phyloP scores from a whole-genome alignment of 2,113 vertebrate species.

The Odontophorus gujanensis region DNA sequence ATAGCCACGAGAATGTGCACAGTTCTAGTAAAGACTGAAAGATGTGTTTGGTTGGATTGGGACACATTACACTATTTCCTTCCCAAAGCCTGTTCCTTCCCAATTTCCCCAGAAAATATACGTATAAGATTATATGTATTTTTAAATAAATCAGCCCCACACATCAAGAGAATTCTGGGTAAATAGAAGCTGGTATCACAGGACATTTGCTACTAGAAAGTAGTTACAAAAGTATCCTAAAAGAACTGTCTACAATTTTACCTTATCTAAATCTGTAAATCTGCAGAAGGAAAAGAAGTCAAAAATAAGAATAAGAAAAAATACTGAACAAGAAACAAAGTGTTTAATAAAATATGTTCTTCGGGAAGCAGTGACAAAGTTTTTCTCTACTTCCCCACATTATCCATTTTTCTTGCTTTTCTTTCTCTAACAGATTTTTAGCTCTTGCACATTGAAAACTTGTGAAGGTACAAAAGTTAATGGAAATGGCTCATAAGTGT shows the following conservation, averaged over 20 bases:
- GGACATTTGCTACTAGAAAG: background rate
- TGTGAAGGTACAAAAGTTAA: background rate
- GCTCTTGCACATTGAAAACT: background rate
- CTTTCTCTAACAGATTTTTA: background rate
- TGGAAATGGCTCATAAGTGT: background rate
- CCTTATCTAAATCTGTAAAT: background rate
- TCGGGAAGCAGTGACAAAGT: background rate
- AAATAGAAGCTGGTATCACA: background rate
- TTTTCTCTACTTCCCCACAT: background rate
- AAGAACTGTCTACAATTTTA: background rate
- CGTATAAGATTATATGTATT: background rate
- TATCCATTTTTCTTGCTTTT: background rate
- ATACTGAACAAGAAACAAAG: background rate
- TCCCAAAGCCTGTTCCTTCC: background rate
- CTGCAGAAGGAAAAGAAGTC: background rate
- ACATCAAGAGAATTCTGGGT: background rate
- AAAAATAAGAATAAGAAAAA: background rate
- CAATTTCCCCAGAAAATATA: background rate
- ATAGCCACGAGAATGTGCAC: background rate
- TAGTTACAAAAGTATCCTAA: conserved; percentile 1
- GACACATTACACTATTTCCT: background rate
- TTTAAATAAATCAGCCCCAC: background rate
- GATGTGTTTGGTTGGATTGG: background rate
- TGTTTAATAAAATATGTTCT: background rate
- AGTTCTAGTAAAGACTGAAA: background rate